Evolutionary conservation across 2,113 vertebrate genomes (phyloP), one percentile per base, ranked within the genome.

Genomic region (Corythoichthys haematopterus): DNA sequence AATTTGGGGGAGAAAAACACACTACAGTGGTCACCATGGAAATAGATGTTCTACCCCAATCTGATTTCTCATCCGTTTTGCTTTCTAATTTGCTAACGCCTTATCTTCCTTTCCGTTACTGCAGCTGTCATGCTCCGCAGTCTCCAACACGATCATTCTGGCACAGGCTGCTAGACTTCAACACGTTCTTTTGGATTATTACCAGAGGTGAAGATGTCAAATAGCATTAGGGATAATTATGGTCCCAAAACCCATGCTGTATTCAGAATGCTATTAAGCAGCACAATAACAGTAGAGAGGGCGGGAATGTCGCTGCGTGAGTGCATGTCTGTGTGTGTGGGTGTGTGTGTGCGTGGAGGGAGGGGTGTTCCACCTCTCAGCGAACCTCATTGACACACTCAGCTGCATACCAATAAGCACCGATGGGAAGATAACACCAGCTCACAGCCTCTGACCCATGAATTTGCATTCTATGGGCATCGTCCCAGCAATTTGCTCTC

Each of bases 11-110:
- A 3, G 3, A 8, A 64, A 74, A 77, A 83, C 63, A 79, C 70
- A 81, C 70, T 68, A 83, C 56, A 66, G 81, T 89, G 78, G 85
- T 87, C 85, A 87, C 90, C 89, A 92, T 92, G 91, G 89, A 87
- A 90, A 92, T 91, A 82, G 81, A 81, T 85, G 85, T 67, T 77
- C 83, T 76, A 74, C 72, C 75, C 70, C 83, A 82, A 80, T 88
- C 84, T 82, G 65, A 79, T 84, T 77, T 81, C 73, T 81, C 80
- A 71, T 87, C 80, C 81, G 75, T 83, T 81, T 69, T 72, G 70
- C 80, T 57, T 73, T 84, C 84, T 84, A 70, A 87, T 87, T 74
- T 82, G 74, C 64, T 78, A 71, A 86, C 47, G 75, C 64, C 68
- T 82, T 84, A 78, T 64, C 60, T 79, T 68, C 71, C 35, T 72